Base-by-base conservation (phyloP, 37 sponge, comb jelly and placozoan genomes). In the Petrosia ficiformis region DNA sequence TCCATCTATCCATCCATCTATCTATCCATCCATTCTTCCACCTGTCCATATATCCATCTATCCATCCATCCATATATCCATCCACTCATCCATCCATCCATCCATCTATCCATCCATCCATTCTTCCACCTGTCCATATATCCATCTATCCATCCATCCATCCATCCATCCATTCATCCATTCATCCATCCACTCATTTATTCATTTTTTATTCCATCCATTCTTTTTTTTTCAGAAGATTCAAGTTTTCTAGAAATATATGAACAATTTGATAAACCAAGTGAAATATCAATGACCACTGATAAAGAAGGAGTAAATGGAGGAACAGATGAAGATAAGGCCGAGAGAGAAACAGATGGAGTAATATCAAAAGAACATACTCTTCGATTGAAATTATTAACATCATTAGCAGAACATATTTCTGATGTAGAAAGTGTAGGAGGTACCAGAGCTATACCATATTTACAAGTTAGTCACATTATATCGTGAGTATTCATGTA, bases 401-500 rank as follows among this genome's bases (percentile, higher is more conserved):
- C n/a, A 34, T 37, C 33, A 21, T 64, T 93, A 48, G 35, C 85
- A 14, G 48, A 86, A 1, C 70, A 77, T 10, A 39, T 93, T 21
- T 41, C 71, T 11, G 33, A 39, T 19, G 44, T 82, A 38, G 80
- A 78, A 41, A 76, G 67, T 3, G 80, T 57, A 21, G 94, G 91
- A 3, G 94, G 94, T 8, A 61, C 86, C 42, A 68, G 84, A 14
- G 42, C 75, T 44, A 83, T 93, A 16, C 79, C 86, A 29, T 80
- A 71, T 54, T 66, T 93, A 54, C 86, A 93, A 73, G 93, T 92
- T 25, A 29, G 78, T 65, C 21, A 52, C 37, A 40, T 10, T 59
- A 25, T 29, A 41, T 4, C 36, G 3, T 3, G 34, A 36, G 1
- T 14, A 39, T 61, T 39, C 75, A 25, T 29, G 16, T 41, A 3